Evolutionary conservation across 2,113 vertebrate species (phyloP), one percentile per base, ranked within the genome.

Genomic region (Indicator maculatus): DNA sequence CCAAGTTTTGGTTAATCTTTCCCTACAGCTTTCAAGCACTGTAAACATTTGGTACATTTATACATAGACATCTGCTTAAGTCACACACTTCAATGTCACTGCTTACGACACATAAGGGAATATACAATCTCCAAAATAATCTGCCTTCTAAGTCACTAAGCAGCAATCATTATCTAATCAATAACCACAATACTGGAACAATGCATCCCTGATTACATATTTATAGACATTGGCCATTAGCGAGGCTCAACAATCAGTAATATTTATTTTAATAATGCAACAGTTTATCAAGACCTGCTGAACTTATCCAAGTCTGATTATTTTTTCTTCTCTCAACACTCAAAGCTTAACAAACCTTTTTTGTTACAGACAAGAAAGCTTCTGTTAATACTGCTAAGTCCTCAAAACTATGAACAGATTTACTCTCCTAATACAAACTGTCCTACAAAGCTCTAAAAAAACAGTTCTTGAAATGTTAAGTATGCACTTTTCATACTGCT

Each of bases 81-180:
- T 97, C 95, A 4, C 97, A 97, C 82, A 55, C 81, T 78, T 96
- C 96, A 88, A 91, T 83, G 96, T 94, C 95, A 96, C 45, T 38
- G 52, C 73, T 88, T 9, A 41, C 90, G 88, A 63, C 83, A 41
- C 13, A 5, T 31, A 66, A 81, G 53, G 52, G 12, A 52, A 33
- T 1, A 8, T 2, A 77, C 9, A 50, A 75, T 76, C 82, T 84
- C 87, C 17, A 73, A 75, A 87, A 55, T 74, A 93, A 83, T 67
- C 89, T 82, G 86, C 56, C 91, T 58, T 72, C 1, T 36, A 81
- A 87, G 59, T 65, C 78, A 33, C 55, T 39, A 50, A 93, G 93
- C 64, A 95, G 74, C 31, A 66, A 86, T 59, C 15, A 27, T 78
- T 97, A 97, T 97, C 97, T 97, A 97, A 98, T 96, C 95, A 47